Conservation (phyloP, 2,797 vertebrate genomes). For the Chelonia mydas region DNA sequence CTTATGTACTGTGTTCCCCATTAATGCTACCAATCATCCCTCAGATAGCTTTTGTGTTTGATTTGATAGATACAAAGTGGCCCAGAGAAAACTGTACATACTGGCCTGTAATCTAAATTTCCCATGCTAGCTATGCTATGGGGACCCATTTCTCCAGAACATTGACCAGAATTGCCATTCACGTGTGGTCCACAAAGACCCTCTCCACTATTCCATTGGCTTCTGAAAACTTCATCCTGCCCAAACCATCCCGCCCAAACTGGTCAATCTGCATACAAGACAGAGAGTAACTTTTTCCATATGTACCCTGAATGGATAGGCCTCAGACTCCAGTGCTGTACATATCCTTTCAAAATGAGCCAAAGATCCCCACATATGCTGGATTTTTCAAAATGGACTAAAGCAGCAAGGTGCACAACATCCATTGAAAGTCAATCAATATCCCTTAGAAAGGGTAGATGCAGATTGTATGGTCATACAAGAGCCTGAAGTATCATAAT, state of each 20-base stretch:
- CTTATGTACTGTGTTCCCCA: background rate
- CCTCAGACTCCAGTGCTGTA: fast-evolving
- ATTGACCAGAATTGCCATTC: background rate
- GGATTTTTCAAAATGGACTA: background rate
- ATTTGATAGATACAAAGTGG: background rate
- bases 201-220: background rate
- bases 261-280: background rate
- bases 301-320: background rate
- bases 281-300: background rate
- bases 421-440: background rate
- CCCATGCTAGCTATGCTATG: fast-evolving
- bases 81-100: background rate
- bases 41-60: background rate
- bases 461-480: background rate
- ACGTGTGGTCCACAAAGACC: background rate
- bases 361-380: background rate
- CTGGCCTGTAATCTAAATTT: background rate
- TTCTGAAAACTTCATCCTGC: background rate
- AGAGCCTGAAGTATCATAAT: background rate
- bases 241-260: background rate
- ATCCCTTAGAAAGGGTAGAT: background rate
- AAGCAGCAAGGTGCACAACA: background rate
- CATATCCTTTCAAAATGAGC: background rate
- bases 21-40: background rate
- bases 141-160: background rate